Evolutionary conservation across 2,888 invertebrate genomes (phyloP).

Genomic region (Lamellibrachia columna): DNA sequence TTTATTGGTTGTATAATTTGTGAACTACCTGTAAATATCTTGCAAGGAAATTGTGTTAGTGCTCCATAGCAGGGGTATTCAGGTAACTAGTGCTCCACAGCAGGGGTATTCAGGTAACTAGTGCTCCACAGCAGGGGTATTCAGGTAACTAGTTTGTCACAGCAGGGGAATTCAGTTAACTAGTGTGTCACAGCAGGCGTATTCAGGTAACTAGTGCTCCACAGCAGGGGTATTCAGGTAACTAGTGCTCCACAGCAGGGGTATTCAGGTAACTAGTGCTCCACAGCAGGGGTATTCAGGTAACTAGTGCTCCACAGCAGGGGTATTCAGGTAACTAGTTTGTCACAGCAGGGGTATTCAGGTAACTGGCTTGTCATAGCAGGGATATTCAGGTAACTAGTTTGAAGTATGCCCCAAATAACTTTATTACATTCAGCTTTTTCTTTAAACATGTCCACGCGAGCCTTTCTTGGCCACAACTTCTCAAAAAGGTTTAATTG

Average conservation of each 20-base stretch:
- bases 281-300: not conserved
- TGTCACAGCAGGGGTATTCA: not conserved
- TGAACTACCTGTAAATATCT: not conserved
- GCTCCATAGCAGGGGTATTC: not conserved
- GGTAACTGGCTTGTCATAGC: not conserved
- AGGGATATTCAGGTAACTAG: not conserved
- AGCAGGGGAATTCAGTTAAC: not conserved
- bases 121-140: not conserved
- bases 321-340: not conserved
- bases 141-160: not conserved
- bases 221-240: not conserved
- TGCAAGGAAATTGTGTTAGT: not conserved
- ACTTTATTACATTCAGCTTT: not conserved
- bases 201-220: not conserved
- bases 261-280: not conserved
- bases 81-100: not conserved
- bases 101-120: not conserved
- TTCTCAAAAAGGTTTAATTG: not conserved
- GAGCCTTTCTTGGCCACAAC: not conserved
- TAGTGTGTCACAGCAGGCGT: not conserved
- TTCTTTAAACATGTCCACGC: slow-evolving; percentile 4
- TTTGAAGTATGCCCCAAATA: not conserved
- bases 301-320: not conserved
- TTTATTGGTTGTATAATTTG: not conserved
- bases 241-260: not conserved